phyloP scores from a whole-genome alignment of 2,888 invertebrate genomes.

The Tineola bisselliella region DNA sequence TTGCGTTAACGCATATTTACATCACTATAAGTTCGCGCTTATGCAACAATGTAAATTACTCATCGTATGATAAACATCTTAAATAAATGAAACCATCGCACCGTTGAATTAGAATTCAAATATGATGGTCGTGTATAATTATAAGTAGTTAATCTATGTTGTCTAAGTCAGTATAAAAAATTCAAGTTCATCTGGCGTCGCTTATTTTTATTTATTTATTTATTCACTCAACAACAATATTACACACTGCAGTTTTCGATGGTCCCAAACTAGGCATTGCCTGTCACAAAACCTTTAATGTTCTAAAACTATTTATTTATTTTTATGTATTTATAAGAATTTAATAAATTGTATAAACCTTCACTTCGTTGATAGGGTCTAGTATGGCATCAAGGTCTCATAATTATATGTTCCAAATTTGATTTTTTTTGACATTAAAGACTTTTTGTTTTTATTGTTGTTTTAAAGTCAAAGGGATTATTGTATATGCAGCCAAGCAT shows the following conservation, averaged over 20 bases:
- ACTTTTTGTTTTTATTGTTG: not conserved
- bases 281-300: too few relatives aligned
- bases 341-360: too few relatives aligned
- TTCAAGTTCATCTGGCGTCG: slow-evolving; percentile 15
- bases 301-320: too few relatives aligned
- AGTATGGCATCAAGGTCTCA: too few relatives aligned
- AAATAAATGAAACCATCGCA: not conserved
- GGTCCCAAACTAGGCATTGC: too few relatives aligned
- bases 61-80: not conserved
- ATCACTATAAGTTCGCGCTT: not conserved
- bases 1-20: slow-evolving; percentile 8
- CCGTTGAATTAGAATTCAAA: not conserved
- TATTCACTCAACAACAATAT: too few relatives aligned
- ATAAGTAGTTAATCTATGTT: not conserved
- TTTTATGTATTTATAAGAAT: too few relatives aligned
- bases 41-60: not conserved
- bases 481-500: not conserved
- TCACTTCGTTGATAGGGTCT: too few relatives aligned
- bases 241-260: too few relatives aligned
- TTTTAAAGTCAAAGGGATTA: not conserved
- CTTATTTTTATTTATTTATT: too few relatives aligned
- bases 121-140: not conserved
- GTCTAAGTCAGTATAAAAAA: slow-evolving; percentile 14
- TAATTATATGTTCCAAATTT: not conserved
- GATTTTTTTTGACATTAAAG: not conserved